Evolutionary conservation across 1,140 invertebrate species (phyloP).

Genomic region (Nephotettix cincticeps): DNA sequence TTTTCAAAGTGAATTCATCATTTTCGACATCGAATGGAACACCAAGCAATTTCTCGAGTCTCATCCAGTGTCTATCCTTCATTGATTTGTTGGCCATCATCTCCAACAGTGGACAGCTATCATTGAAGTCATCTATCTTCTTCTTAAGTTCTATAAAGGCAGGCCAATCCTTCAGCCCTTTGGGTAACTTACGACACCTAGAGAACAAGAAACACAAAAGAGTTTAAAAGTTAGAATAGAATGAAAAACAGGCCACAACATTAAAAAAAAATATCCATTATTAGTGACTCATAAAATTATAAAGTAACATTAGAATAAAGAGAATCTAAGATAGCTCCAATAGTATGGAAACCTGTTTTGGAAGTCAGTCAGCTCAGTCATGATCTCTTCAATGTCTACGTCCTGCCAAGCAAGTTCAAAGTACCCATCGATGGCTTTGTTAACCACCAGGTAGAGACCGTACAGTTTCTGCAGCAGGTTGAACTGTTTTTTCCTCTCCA

Average conservation of each 20-base stretch:
- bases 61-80: conserved; percentile 85
- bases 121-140: conserved; percentile 88
- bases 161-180: conserved; percentile 84
- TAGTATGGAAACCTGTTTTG: conserved; percentile 63
- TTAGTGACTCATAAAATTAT: too few relatives aligned
- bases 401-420: conserved; percentile 81
- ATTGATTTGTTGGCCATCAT: conserved; percentile 89
- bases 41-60: conserved; percentile 67
- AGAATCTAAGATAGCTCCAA: too few relatives aligned
- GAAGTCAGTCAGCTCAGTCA: conserved; percentile 75
- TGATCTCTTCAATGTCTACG: conserved; percentile 81
- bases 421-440: conserved; percentile 80
- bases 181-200: conserved; percentile 76
- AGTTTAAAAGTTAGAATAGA: too few relatives aligned
- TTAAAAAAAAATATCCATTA: too few relatives aligned
- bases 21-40: conserved; percentile 77
- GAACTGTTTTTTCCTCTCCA: conserved; percentile 77
- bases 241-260: too few relatives aligned
- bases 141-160: conserved; percentile 84
- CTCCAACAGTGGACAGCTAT: conserved; percentile 82
- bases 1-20: conserved; percentile 73
- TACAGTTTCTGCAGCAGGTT: conserved; percentile 83
- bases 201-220: too few relatives aligned
- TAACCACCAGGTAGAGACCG: conserved; percentile 73
- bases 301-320: too few relatives aligned